Conservation (phyloP, 1,140 invertebrate species). For the Macrostomum lignano region DNA sequence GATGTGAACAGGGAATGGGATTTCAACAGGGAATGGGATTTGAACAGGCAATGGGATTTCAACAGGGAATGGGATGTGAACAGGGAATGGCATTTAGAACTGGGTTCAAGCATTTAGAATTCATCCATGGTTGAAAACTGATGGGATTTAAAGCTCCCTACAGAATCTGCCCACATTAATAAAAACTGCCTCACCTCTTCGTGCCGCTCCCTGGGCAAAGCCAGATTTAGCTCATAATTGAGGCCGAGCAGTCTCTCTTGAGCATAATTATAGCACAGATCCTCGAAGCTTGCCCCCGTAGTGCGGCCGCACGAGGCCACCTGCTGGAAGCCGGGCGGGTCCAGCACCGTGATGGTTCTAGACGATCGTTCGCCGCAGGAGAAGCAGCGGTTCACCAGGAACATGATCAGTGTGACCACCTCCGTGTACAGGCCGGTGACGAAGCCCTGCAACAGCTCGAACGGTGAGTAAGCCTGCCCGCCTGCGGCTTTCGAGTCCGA, state of each 20-base stretch:
- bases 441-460: constrained; percentile 55
- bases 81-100: no score
- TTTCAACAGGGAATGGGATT: no score
- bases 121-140: no score
- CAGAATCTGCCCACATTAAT: no score
- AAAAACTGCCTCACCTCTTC: neutral
- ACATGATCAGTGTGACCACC: constrained; percentile 51
- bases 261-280: constrained; percentile 66
- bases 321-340: constrained; percentile 64
- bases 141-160: no score
- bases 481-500: constrained; percentile 11
- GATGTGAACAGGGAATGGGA: no score
- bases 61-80: no score
- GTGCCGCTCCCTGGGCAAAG: neutral
- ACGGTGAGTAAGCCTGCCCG: neutral
- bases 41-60: no score
- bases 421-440: constrained; percentile 58
- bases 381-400: constrained; percentile 53
- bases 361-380: neutral
- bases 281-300: constrained; percentile 46
- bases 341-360: constrained; percentile 39
- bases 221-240: constrained; percentile 8
- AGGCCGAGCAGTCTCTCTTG: constrained; percentile 44
- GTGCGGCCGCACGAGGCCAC: constrained; percentile 46
- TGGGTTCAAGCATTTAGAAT: no score